phyloP scores from a whole-genome alignment of 2,888 invertebrate species.

The Agonopterix alstromeriana region DNA sequence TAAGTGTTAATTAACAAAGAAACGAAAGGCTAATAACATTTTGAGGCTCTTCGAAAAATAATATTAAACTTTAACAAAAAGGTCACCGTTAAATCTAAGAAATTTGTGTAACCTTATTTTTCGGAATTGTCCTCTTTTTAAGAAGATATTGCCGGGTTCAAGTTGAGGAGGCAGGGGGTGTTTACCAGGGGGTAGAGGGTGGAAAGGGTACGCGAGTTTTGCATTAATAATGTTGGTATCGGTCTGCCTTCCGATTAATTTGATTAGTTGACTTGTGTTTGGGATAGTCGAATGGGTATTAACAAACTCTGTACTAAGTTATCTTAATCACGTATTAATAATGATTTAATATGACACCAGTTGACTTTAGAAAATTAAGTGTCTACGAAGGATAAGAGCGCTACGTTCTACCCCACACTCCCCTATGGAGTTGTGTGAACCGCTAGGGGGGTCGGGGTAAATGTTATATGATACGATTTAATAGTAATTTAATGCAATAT shows the following conservation, averaged over 20 bases:
- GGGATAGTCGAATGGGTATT: slow-evolving; percentile 30
- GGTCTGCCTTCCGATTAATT: slow-evolving; percentile 67
- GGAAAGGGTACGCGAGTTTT: slow-evolving; percentile 46
- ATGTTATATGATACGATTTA: no score
- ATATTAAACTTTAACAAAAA: not conserved
- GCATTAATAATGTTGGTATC: slow-evolving; percentile 76
- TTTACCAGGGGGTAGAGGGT: slow-evolving; percentile 20
- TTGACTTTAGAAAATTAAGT: no score
- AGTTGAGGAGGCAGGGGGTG: slow-evolving; percentile 19
- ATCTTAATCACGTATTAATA: slow-evolving; percentile 7
- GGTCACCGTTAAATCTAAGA: slow-evolving; percentile 6
- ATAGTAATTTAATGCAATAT: no score
- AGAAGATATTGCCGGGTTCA: slow-evolving; percentile 32
- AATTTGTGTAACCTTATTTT: slow-evolving; percentile 28
- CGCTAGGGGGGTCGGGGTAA: no score
- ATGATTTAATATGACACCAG: no score
- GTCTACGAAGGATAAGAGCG: no score
- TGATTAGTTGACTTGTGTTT: slow-evolving; percentile 66
- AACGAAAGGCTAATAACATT: not conserved
- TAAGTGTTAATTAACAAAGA: no score
- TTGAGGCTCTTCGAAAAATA: not conserved
- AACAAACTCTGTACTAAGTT: slow-evolving; percentile 11
- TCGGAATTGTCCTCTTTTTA: slow-evolving; percentile 43
- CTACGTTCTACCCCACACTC: no score
- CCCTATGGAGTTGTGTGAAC: no score